Evolutionary conservation across 2,888 invertebrate species (phyloP).

Genomic region (Tolmerus cingulatus): DNA sequence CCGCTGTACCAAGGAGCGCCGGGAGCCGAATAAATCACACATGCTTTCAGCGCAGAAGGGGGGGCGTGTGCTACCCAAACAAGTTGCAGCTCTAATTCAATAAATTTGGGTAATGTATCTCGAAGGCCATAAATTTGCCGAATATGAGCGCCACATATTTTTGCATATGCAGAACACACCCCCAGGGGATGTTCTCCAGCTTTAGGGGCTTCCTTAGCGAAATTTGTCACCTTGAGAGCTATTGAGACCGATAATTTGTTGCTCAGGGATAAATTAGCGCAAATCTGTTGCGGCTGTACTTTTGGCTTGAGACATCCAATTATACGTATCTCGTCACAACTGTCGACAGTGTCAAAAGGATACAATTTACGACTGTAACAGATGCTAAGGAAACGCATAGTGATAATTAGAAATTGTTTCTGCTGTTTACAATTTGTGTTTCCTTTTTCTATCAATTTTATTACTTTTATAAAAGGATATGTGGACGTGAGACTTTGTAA

Average conservation of each 20-base stretch:
- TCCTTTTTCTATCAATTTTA: background rate
- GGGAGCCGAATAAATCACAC: constrained; percentile 46
- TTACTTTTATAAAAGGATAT: too few species aligned
- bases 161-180: constrained; percentile 18
- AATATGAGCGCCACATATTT: constrained; percentile 39
- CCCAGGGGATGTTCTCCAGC: background rate
- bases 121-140: constrained; percentile 46
- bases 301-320: constrained; percentile 42
- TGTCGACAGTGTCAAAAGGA: constrained; percentile 3
- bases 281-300: constrained; percentile 40
- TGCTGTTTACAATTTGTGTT: background rate
- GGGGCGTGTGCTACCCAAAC: constrained; percentile 39
- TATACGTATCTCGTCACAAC: constrained; percentile 44
- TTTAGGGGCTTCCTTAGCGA: background rate
- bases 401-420: background rate
- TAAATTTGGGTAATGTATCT: constrained; percentile 46
- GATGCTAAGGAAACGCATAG: background rate
- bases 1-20: background rate
- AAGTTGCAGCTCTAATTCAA: constrained; percentile 43
- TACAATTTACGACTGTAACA: constrained; percentile 31
- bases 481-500: too few species aligned
- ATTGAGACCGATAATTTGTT: constrained; percentile 32
- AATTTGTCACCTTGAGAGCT: background rate
- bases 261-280: constrained; percentile 30
- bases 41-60: constrained; percentile 35